Evolutionary conservation across 1,140 invertebrate species (phyloP).

Genomic region (Brachionus angularis): DNA sequence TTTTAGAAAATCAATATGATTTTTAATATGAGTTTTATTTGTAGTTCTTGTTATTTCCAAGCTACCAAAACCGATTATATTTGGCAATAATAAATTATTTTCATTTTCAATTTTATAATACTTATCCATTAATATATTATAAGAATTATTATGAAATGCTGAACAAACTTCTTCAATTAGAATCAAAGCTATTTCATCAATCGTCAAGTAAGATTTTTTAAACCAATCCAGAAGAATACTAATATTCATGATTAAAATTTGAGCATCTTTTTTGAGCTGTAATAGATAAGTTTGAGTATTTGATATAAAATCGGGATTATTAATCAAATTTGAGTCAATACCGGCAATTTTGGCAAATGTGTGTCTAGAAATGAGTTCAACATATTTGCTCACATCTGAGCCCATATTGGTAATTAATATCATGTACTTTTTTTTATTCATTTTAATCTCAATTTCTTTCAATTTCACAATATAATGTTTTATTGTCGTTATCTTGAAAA

Average conservation of each 20-base stretch:
- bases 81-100: constrained; percentile 2
- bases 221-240: background rate
- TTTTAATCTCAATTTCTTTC: background rate
- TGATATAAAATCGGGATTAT: background rate
- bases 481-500: background rate
- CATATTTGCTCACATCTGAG: constrained; percentile 16
- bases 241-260: constrained; percentile 32
- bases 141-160: constrained; percentile 8
- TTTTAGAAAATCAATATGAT: constrained; percentile 34
- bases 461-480: constrained; percentile 23
- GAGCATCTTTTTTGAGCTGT: constrained; percentile 18
- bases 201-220: background rate
- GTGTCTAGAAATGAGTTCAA: constrained; percentile 18
- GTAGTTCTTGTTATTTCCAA: constrained; percentile 20
- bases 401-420: constrained; percentile 30
- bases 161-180: constrained; percentile 23
- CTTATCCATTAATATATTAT: background rate
- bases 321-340: constrained; percentile 29
- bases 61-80: background rate
- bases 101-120: background rate
- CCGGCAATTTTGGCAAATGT: constrained; percentile 16
- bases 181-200: background rate
- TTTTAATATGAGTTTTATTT: background rate
- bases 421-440: background rate
- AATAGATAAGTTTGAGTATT: too few species aligned